These are phyloP conservation scores for Aphelinus atriplicis DNA, from an alignment of 1,140 invertebrate species.

Conservation along the genomic window DNA sequence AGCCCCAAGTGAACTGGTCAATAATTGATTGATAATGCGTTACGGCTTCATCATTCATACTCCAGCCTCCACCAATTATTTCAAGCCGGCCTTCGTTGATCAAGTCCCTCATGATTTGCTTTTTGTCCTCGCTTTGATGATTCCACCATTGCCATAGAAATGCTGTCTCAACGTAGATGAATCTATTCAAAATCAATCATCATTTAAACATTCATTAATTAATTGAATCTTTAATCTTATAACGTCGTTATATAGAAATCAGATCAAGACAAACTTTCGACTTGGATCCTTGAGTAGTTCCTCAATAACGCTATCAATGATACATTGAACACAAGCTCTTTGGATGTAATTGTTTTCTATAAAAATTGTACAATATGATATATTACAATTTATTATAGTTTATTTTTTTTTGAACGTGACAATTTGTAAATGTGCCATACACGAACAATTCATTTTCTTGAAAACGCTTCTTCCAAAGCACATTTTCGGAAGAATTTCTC, in stretches of 20 bases:
- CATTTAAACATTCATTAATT: too few species aligned
- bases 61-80: slow-evolving; percentile 88
- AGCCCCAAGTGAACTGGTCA: slow-evolving; percentile 88
- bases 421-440: neutral
- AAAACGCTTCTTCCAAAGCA: too few species aligned
- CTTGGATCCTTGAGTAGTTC: slow-evolving; percentile 79
- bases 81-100: slow-evolving; percentile 83
- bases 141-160: slow-evolving; percentile 95
- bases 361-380: slow-evolving; percentile 71
- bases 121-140: slow-evolving; percentile 73
- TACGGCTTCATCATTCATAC: slow-evolving; percentile 93
- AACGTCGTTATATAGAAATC: too few species aligned
- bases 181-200: slow-evolving; percentile 59
- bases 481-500: too few species aligned
- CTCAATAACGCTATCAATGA: slow-evolving; percentile 86
- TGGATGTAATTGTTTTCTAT: too few species aligned
- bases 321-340: slow-evolving; percentile 77
- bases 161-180: slow-evolving; percentile 83
- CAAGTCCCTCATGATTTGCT: slow-evolving; percentile 69
- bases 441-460: neutral
- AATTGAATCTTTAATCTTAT: too few species aligned
- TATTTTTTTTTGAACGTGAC: too few species aligned
- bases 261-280: slow-evolving; percentile 54
- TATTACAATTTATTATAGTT: slow-evolving; percentile 69
- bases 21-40: slow-evolving; percentile 93